Base-by-base conservation (phyloP, 2,888 invertebrate species). In the Silvanus unidentatus region DNA sequence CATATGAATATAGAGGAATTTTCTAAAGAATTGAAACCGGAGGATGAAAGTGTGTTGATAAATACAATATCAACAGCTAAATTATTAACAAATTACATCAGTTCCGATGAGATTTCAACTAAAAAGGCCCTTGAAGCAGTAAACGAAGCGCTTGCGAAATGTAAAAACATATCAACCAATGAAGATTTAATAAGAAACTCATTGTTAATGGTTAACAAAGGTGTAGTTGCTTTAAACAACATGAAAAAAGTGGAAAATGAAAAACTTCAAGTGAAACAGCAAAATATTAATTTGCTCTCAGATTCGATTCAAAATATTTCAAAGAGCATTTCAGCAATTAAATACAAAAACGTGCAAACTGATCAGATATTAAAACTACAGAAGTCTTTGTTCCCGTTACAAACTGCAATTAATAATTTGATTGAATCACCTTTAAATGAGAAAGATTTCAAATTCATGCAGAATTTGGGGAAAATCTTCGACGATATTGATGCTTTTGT, bases 321-420 rank as follows among this genome's bases (percentile, higher is more conserved):
- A 1, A 63, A 59, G 58, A 62, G 58, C 40, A 47, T 70, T n/a
- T 66, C 69, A 6, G 47, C 58, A 5, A 63, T 69, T 6, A 68
- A 64, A 57, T 64, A 60, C 44, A 49, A 56, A 39, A 54, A 53
- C 32, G 55, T 69, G 2, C 52, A 64, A 37, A 62, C 59, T 44
- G 48, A 56, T 10, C 46, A 53, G 27, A 52, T 68, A 5, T 45
- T 62, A 15, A 48, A 58, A 8, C 48, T 70, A 1, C 70, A 71
- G 51, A 65, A 65, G 44, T 58, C 61, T 8, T 50, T 70, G 10
- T 60, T 64, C 47, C 54, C 58, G 1, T 41, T 71, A n/a, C 69
- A 71, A 58, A 68, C 60, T 39, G 53, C 59, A 2, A 52, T 66
- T 1, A 66, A 69, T 35, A 69, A 70, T 53, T 56, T 71, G 34